These are phyloP conservation scores for Popillia japonica DNA, from an alignment of 1,140 invertebrate species.

Conservation along the genomic window DNA sequence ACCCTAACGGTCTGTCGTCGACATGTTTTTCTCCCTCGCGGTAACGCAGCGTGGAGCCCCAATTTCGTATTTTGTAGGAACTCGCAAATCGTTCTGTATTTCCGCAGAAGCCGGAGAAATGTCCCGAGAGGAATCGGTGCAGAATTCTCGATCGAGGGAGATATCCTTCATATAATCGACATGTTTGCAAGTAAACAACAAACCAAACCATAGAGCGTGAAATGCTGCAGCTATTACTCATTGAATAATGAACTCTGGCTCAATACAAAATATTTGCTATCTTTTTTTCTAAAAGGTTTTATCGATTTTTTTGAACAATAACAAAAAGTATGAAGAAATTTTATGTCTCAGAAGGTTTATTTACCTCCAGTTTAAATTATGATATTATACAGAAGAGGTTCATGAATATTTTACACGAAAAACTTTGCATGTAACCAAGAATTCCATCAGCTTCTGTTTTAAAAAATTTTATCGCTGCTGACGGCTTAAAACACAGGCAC, in stretches of 20 bases:
- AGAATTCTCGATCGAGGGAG: background rate
- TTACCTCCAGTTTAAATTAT: too few relatives aligned
- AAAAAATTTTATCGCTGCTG: background rate
- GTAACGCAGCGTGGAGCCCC: background rate
- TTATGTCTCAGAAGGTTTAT: too few relatives aligned
- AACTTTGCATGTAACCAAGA: too few relatives aligned
- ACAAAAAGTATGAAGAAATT: too few relatives aligned
- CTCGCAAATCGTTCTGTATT: conserved; percentile 9
- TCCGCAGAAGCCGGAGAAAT: background rate
- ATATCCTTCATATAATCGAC: background rate
- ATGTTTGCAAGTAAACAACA: background rate
- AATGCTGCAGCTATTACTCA: too few relatives aligned
- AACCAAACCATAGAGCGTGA: too few relatives aligned
- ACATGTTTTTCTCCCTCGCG: background rate
- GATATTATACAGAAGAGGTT: too few relatives aligned
- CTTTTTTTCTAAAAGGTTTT: too few relatives aligned
- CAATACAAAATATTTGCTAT: too few relatives aligned
- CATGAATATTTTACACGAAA: too few relatives aligned
- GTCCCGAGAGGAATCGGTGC: conserved; percentile 8
- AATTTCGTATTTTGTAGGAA: conserved; percentile 15
- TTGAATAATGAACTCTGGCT: too few relatives aligned
- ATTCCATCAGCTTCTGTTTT: background rate
- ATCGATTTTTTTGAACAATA: too few relatives aligned
- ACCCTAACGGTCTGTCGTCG: conserved; percentile 12
- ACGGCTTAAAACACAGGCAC: background rate